phyloP scores from a whole-genome alignment of 2,888 invertebrate species.

The Meghimatium bilineatum region DNA sequence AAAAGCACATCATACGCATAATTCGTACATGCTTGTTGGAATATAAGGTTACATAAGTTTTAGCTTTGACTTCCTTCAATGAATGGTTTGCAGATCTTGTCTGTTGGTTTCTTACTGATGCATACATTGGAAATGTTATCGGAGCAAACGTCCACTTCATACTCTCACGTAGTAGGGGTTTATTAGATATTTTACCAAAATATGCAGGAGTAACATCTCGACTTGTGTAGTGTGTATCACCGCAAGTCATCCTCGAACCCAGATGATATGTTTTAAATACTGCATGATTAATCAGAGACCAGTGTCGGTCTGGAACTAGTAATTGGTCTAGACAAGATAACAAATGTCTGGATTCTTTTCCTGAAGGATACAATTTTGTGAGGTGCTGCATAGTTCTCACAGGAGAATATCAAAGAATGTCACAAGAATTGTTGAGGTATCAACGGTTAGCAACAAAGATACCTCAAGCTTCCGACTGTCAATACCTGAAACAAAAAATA shows the following conservation, averaged over 20 bases:
- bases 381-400: constrained; percentile 7
- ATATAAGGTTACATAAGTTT: constrained; percentile 6
- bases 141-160: no score
- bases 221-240: background rate
- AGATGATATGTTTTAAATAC: background rate
- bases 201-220: no score
- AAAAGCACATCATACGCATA: background rate
- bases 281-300: background rate
- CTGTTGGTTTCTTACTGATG: background rate
- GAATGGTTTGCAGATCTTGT: background rate
- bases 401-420: background rate
- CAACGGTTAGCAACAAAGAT: background rate
- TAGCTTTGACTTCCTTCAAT: background rate
- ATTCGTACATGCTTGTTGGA: background rate
- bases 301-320: background rate
- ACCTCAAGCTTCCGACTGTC: background rate
- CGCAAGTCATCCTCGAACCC: background rate
- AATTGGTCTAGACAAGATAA: background rate
- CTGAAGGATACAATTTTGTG: background rate
- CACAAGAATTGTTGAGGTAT: background rate
- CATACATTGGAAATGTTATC: background rate
- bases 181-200: background rate
- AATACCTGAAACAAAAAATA: background rate
- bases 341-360: constrained; percentile 1
- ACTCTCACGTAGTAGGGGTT: background rate